phyloP scores from a whole-genome alignment of 2,797 vertebrate genomes.

The Vespertilio murinus region DNA sequence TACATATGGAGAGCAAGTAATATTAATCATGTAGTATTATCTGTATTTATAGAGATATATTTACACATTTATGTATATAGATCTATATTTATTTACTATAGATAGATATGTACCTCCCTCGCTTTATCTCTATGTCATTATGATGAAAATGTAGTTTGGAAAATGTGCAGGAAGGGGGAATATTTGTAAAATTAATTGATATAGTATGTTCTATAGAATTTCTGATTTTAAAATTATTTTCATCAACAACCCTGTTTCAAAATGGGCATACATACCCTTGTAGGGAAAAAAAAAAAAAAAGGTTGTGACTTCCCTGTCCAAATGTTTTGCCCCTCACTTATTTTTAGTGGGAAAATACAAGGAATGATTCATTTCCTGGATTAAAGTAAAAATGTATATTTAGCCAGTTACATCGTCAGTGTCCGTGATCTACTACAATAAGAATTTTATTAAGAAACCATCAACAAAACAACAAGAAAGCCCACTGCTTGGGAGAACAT shows the following conservation, averaged over 20 bases:
- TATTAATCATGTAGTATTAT: constrained; percentile 29
- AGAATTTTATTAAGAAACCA: no score
- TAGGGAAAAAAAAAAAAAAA: background rate
- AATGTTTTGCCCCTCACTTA: background rate
- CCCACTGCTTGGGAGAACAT: no score
- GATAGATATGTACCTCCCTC: background rate
- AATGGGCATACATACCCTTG: background rate
- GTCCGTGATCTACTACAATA: background rate
- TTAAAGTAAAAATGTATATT: constrained; percentile 19
- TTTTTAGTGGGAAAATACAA: background rate
- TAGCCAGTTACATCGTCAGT: constrained; percentile 11
- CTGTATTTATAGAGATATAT: background rate
- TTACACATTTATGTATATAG: background rate
- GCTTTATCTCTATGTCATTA: constrained; percentile 30
- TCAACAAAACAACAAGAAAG: no score
- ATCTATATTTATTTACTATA: background rate
- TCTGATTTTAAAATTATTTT: constrained; percentile 23
- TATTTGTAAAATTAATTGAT: constrained; percentile 5
- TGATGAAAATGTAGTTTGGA: constrained; percentile 43
- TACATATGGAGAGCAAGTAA: background rate
- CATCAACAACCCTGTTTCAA: constrained; percentile 33
- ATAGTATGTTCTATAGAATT: constrained; percentile 1
- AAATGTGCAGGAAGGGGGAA: background rate
- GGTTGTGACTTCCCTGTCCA: background rate
- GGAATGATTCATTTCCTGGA: constrained; percentile 35